Conservation (phyloP, 2,888 invertebrate genomes). For the Lacanobia oleracea region DNA sequence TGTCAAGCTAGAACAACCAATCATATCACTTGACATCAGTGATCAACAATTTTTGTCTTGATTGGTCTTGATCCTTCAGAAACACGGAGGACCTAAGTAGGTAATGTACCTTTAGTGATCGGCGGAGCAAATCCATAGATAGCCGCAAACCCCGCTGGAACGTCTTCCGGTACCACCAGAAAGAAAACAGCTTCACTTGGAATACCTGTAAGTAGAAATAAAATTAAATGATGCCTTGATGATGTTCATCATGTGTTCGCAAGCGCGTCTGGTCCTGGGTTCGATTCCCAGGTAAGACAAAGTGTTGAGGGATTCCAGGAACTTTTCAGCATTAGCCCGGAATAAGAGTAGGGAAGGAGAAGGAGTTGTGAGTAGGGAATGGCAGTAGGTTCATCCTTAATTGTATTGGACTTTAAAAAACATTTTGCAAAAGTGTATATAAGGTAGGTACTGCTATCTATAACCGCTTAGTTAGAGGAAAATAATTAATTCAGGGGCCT, state of each 20-base stretch:
- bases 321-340: not conserved
- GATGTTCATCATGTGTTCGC: not conserved
- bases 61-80: not conserved
- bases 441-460: too few relatives aligned
- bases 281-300: not conserved
- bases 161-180: conserved; percentile 82
- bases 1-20: too few relatives aligned
- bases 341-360: too few relatives aligned
- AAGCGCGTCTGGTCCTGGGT: not conserved
- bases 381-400: too few relatives aligned
- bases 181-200: conserved; percentile 64
- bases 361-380: too few relatives aligned
- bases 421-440: too few relatives aligned
- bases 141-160: conserved; percentile 80
- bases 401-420: too few relatives aligned
- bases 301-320: not conserved
- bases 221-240: not conserved
- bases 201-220: conserved; percentile 60
- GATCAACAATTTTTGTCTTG: too few relatives aligned
- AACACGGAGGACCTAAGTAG: not conserved
- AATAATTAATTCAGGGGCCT: too few relatives aligned
- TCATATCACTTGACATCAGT: not conserved
- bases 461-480: too few relatives aligned
- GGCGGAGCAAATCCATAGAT: conserved; percentile 83
- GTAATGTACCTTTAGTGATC: conserved; percentile 73